These are phyloP conservation scores for Xerus rutilus DNA, from an alignment of 2,797 vertebrate species.

Conservation along the genomic window DNA sequence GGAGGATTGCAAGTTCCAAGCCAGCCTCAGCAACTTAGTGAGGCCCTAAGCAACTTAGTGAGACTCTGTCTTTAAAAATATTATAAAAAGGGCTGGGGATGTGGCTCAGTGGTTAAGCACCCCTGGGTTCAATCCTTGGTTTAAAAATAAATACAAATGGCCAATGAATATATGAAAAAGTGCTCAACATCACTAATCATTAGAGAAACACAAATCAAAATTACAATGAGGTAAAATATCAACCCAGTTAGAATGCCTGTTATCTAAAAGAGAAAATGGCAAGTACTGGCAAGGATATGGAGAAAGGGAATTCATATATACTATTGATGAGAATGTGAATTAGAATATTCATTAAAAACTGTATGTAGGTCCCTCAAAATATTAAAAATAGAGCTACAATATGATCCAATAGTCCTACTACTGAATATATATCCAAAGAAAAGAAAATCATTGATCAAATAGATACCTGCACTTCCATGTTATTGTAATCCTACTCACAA, in stretches of 20 bases:
- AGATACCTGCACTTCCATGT: neutral
- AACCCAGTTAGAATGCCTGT: neutral
- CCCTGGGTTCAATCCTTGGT: too few relatives aligned
- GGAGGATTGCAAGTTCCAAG: too few relatives aligned
- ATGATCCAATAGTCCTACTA: neutral
- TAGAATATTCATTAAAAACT: neutral
- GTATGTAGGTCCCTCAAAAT: neutral
- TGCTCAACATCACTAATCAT: neutral
- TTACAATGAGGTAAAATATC: neutral
- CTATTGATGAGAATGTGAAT: neutral
- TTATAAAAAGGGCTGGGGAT: too few relatives aligned
- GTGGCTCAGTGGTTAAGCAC: too few relatives aligned
- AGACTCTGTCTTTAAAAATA: too few relatives aligned
- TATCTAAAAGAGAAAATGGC: neutral
- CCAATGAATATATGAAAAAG: neutral
- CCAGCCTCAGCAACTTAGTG: too few relatives aligned
- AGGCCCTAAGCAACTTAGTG: too few relatives aligned
- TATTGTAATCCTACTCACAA: neutral
- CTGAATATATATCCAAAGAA: neutral
- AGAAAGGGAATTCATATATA: neutral
- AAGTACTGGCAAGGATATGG: neutral
- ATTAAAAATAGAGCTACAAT: neutral
- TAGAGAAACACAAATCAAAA: neutral
- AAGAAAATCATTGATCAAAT: neutral
- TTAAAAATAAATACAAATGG: neutral